Evolutionary conservation across 2,113 vertebrate genomes (phyloP).

Genomic region (Nothoprocta perdicaria): DNA sequence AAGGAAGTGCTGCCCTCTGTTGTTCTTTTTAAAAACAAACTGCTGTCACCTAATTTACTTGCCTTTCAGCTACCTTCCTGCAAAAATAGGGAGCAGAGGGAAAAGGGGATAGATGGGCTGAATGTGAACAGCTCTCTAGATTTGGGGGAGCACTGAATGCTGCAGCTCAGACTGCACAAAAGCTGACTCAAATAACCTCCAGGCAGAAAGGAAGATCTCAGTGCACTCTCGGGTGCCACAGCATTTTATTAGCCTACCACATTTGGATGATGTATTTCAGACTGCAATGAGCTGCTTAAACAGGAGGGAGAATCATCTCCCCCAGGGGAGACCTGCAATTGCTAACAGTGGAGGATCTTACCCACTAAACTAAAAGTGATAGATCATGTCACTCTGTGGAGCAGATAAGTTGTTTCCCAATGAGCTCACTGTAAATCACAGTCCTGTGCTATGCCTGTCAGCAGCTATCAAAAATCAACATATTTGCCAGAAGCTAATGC

Average conservation of each 20-base stretch:
- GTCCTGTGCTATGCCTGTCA: not conserved
- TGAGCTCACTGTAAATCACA: not conserved
- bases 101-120: not conserved
- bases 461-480: not conserved
- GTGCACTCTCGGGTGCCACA: not conserved
- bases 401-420: not conserved
- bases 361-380: not conserved
- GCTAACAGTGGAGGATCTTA: not conserved
- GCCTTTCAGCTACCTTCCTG: not conserved
- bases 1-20: constrained; percentile 9
- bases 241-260: not conserved
- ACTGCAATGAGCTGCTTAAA: not conserved
- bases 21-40: not conserved
- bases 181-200: not conserved
- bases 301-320: not conserved
- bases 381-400: not conserved
- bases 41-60: not conserved
- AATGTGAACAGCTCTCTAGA: not conserved
- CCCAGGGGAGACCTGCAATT: not conserved
- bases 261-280: not conserved
- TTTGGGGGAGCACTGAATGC: rapidly evolving
- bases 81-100: not conserved
- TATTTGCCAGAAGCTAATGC: not conserved
- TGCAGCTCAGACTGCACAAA: not conserved
- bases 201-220: not conserved